Evolutionary conservation across 2,888 invertebrate genomes (phyloP).

Genomic region (Chloroclystis v-ata): DNA sequence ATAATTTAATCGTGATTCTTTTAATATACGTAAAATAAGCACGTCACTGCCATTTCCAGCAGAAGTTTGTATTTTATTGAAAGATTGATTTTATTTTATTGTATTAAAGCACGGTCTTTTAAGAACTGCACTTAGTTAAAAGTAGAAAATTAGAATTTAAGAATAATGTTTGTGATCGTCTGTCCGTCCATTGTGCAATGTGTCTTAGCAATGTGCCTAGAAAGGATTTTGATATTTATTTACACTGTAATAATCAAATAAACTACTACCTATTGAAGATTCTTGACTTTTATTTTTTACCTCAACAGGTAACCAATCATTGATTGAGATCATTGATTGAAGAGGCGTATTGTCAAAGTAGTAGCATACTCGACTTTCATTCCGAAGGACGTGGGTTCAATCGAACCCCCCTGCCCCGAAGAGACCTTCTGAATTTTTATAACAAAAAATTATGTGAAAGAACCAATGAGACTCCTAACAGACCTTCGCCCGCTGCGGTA

Average conservation of each 20-base stretch:
- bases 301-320: too few relatives aligned
- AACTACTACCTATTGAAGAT: too few relatives aligned
- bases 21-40: background rate
- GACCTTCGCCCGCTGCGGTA: too few relatives aligned
- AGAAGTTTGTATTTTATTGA: background rate
- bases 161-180: constrained; percentile 58
- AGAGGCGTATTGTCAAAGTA: too few relatives aligned
- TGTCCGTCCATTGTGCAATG: constrained; percentile 67
- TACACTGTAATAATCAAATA: constrained; percentile 25
- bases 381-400: too few relatives aligned
- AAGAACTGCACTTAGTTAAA: background rate
- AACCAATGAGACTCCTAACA: too few relatives aligned
- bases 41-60: constrained; percentile 9
- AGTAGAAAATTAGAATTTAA: background rate
- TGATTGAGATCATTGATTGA: too few relatives aligned
- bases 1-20: background rate
- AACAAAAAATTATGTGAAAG: too few relatives aligned
- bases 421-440: too few relatives aligned
- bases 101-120: background rate
- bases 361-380: too few relatives aligned
- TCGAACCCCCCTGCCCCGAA: too few relatives aligned
- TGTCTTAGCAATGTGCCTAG: constrained; percentile 43
- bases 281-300: too few relatives aligned
- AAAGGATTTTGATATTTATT: constrained; percentile 47
- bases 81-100: background rate